Conservation (phyloP, 2,888 invertebrate genomes). For the Plagodis pulveraria region DNA sequence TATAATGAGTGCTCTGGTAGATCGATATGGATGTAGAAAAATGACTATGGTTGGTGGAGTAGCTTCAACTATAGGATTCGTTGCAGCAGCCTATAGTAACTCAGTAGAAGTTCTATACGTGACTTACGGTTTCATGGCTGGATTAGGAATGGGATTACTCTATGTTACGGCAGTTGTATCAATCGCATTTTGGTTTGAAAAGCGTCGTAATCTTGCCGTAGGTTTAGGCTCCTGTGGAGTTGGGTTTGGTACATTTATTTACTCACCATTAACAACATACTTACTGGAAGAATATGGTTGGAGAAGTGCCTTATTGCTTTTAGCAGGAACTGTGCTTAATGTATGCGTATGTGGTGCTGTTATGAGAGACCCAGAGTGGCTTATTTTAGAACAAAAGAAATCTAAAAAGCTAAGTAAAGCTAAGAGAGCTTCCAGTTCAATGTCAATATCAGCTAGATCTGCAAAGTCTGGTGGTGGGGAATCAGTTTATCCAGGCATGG, state of each 20-base stretch:
- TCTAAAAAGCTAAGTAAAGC: conserved; percentile 79
- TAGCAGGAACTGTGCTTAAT: conserved; percentile 94
- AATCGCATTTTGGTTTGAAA: conserved; percentile 97
- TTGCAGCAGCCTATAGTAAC: conserved; percentile 88
- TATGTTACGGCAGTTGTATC: conserved; percentile 96
- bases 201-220: conserved; percentile 93
- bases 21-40: conserved; percentile 92
- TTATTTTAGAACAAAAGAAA: conserved; percentile 87
- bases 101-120: conserved; percentile 91
- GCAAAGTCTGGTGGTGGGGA: conserved; percentile 80
- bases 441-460: conserved; percentile 81
- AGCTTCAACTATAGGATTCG: conserved; percentile 90
- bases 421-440: conserved; percentile 79
- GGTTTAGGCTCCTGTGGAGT: conserved; percentile 95
- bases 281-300: conserved; percentile 91
- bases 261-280: conserved; percentile 92
- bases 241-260: conserved; percentile 94
- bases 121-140: conserved; percentile 93
- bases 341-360: conserved; percentile 94
- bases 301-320: conserved; percentile 91
- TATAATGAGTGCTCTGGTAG: conserved; percentile 93
- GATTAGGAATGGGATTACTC: conserved; percentile 92
- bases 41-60: conserved; percentile 91
- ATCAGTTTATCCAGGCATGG: conserved; percentile 86
- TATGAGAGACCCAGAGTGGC: conserved; percentile 96